Evolutionary conservation across 2,113 vertebrate species (phyloP).

Genomic region (Phalacrocorax carbo): DNA sequence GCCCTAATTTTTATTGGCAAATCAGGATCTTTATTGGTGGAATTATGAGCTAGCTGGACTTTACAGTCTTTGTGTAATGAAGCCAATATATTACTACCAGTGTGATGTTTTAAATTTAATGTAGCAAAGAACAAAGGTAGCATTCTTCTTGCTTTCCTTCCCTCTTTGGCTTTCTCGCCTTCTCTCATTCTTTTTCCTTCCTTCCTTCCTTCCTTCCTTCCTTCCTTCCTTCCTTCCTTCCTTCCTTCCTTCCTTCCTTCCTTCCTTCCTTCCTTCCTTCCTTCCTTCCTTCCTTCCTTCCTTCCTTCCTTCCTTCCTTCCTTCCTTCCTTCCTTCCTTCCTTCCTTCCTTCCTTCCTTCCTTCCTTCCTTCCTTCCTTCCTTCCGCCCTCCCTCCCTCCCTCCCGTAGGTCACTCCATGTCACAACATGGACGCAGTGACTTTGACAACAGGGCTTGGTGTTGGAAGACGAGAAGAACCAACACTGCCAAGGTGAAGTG

Average conservation of each 20-base stretch:
- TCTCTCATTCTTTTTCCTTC: too few relatives aligned
- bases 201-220: too few relatives aligned
- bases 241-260: too few relatives aligned
- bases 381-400: neutral
- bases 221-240: neutral
- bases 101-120: neutral
- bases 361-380: too few relatives aligned
- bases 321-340: too few relatives aligned
- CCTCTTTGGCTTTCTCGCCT: neutral
- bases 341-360: too few relatives aligned
- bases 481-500: neutral
- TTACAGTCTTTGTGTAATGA: neutral
- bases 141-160: neutral
- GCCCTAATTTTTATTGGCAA: slow-evolving; percentile 48
- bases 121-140: neutral
- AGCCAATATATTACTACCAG: neutral
- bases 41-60: slow-evolving; percentile 28
- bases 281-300: too few relatives aligned
- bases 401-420: neutral
- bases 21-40: slow-evolving; percentile 23
- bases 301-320: neutral
- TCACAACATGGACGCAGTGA: neutral
- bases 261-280: too few relatives aligned
- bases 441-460: neutral
- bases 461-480: neutral